Conservation (phyloP, 1,140 invertebrate species). For the Musca vetustissima region DNA sequence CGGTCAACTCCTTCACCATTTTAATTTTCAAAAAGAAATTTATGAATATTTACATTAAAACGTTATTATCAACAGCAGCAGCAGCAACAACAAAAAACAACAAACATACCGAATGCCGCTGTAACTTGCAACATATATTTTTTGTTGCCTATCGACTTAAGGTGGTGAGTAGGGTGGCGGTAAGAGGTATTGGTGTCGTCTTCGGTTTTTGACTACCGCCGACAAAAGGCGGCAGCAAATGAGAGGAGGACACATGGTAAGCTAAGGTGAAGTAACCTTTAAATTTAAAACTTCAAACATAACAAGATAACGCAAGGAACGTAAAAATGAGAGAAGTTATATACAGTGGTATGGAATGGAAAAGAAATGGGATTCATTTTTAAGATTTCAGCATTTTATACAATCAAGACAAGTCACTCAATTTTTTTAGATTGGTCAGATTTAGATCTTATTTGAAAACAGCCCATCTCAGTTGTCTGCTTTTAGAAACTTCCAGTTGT, state of each 20-base stretch:
- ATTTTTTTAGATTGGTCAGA: too few species aligned
- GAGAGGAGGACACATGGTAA: slow-evolving; percentile 14
- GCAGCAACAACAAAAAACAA: background rate
- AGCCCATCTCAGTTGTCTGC: too few species aligned
- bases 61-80: slow-evolving; percentile 12
- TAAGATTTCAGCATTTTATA: too few species aligned
- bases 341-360: too few species aligned
- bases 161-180: background rate
- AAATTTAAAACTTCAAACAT: slow-evolving; percentile 22
- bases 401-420: too few species aligned
- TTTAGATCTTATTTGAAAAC: too few species aligned
- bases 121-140: background rate
- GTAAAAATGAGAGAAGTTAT: background rate
- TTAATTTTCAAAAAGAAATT: slow-evolving; percentile 25
- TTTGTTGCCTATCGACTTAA: too few species aligned
- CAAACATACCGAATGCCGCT: background rate
- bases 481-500: too few species aligned
- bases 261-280: slow-evolving; percentile 21
- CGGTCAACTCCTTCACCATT: slow-evolving; percentile 18
- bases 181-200: too few species aligned
- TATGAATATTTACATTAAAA: slow-evolving; percentile 25
- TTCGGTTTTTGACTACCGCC: slow-evolving; percentile 1
- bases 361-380: too few species aligned
- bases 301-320: slow-evolving; percentile 20
- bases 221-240: slow-evolving; percentile 2